Base-by-base conservation (phyloP, 2,113 vertebrate species). In the Hippoglossus stenolepis region DNA sequence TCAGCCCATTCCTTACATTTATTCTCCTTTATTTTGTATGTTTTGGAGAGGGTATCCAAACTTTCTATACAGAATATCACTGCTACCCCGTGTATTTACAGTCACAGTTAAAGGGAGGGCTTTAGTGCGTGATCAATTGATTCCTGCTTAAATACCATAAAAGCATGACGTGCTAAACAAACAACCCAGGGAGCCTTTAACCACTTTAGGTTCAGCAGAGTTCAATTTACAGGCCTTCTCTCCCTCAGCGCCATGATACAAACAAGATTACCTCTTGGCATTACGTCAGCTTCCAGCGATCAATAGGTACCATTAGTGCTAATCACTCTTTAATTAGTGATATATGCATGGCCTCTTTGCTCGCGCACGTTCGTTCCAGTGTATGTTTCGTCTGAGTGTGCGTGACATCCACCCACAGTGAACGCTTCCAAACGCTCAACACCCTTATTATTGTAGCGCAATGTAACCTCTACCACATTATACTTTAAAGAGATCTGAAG, bases 241-340 rank as follows among this genome's bases (percentile, higher is more conserved):
- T 84, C 85, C 83, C 66, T 77, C 72, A 68, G 80, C 74, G 47
- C 80, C 58, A 62, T 74, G 65, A 87, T 86, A 69, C 87, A 91
- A 90, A 92, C 73, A 84, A 79, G 79, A 90, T 93, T 89, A 93
- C 68, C 77, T 26, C 49, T 64, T 67, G 75, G 79, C 78, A 90
- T 92, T 91, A 90, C 86, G 58, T 93, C 90, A 90, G 77, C 83
- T 78, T 60, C 68, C 63, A 70, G 57, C 81, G 69, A 88, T 93
- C 90, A 84, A 93, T 93, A 86, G 6, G 70, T 59, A 70, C 89
- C 90, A 91, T 93, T 93, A 93, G 86, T 60, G 78, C 84, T 89
- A 91, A 92, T 91, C 90, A 82, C 80, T 66, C 79, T 88, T 89
- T 91, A 89, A 90, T 90, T 88, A 84, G 80, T 77, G 80, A 85